phyloP scores from a whole-genome alignment of 2,888 invertebrate genomes.

The Tachina grossa region DNA sequence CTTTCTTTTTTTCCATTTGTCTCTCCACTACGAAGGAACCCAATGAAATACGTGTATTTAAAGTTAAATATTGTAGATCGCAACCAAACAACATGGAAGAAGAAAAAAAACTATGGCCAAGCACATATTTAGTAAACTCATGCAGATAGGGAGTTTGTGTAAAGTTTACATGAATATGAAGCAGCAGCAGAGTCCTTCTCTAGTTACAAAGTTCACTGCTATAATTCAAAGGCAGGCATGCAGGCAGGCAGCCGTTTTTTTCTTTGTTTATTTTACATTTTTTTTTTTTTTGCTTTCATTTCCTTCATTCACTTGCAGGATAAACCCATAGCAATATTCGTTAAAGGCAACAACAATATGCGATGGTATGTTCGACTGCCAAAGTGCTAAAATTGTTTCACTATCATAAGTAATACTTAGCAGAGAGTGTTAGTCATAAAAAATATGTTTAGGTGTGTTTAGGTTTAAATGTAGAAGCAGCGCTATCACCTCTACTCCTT shows the following conservation, averaged over 20 bases:
- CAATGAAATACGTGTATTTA: conserved; percentile 37
- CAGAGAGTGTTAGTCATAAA: conserved; percentile 44
- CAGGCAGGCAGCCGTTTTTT: conserved; percentile 59
- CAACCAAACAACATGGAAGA: conserved; percentile 5
- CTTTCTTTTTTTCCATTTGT: neutral
- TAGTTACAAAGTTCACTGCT: conserved; percentile 62
- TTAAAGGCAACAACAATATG: conserved; percentile 18
- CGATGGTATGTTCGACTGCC: conserved; percentile 26
- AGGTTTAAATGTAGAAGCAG: neutral
- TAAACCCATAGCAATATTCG: conserved; percentile 28
- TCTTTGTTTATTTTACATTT: neutral
- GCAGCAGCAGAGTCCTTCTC: conserved; percentile 42
- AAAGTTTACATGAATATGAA: conserved; percentile 15
- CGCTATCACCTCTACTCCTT: conserved; percentile 23
- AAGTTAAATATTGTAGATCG: conserved; percentile 39
- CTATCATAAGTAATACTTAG: conserved; percentile 56
- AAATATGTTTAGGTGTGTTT: neutral
- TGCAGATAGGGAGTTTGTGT: neutral
- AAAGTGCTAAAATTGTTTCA: conserved; percentile 63
- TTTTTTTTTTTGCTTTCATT: neutral
- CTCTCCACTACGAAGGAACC: neutral
- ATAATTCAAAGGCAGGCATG: conserved; percentile 65
- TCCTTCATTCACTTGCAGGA: conserved; percentile 27
- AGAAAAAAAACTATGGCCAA: conserved; percentile 14
- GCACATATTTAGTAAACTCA: conserved; percentile 5